Evolutionary conservation across 2,113 vertebrate species (phyloP).

Genomic region (Terrapene triunguis): DNA sequence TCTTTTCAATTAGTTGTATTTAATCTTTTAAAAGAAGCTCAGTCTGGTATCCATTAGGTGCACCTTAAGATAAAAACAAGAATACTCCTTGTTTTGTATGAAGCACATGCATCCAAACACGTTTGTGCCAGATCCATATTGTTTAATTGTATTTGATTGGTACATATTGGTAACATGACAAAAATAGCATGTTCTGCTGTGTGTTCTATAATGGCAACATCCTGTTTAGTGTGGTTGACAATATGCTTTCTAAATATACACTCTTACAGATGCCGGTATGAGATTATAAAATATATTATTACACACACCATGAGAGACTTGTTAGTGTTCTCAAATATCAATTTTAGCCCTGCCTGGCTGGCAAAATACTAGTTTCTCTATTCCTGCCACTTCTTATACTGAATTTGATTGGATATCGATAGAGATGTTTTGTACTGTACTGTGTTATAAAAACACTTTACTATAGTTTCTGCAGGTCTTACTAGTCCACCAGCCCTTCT

Average conservation of each 20-base stretch:
- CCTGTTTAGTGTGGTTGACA: not conserved
- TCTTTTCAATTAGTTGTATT: slow-evolving; percentile 53
- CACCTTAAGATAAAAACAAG: slow-evolving; percentile 34
- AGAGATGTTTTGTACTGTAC: not conserved
- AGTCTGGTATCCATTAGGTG: slow-evolving; percentile 33
- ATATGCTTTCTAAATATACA: not conserved
- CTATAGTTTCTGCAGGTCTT: slow-evolving; percentile 2
- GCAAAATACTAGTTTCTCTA: not conserved
- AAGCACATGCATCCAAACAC: not conserved
- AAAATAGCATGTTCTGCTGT: not conserved
- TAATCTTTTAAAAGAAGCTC: slow-evolving; percentile 60
- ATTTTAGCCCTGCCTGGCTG: not conserved
- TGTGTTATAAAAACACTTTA: not conserved
- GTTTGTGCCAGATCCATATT: not conserved
- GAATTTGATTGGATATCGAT: not conserved
- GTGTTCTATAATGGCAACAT: not conserved
- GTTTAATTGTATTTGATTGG: not conserved
- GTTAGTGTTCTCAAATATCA: not conserved
- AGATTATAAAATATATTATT: not conserved
- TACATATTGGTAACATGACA: not conserved
- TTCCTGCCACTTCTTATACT: not conserved
- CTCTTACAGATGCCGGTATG: not conserved
- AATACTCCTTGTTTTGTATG: not conserved
- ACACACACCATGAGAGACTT: not conserved
- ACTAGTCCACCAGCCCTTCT: not conserved